Evolutionary conservation across 1,140 invertebrate genomes (phyloP).

Genomic region (Stegodyphus dumicola): DNA sequence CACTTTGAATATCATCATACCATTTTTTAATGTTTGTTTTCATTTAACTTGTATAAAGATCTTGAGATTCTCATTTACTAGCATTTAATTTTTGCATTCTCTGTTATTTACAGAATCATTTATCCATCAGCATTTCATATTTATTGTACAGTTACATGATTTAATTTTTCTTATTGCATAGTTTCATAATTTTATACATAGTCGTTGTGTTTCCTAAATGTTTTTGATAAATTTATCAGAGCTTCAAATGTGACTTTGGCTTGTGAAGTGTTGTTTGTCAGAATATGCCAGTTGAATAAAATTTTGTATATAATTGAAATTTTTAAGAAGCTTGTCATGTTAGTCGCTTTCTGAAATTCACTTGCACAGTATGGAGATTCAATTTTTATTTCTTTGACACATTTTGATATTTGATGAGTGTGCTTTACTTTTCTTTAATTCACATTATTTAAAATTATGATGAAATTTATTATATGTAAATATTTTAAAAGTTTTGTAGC

Average conservation of each 20-base stretch:
- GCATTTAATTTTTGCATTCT: no score
- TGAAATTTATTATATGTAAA: no score
- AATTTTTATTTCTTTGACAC: background rate
- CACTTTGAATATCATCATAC: no score
- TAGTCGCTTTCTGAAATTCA: background rate
- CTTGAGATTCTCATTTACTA: background rate
- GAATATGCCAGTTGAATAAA: constrained; percentile 26
- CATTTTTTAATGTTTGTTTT: background rate
- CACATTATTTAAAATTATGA: no score
- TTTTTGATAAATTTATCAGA: constrained; percentile 52
- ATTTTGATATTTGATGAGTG: no score
- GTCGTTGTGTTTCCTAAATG: constrained; percentile 20
- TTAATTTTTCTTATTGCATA: background rate
- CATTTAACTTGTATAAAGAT: constrained; percentile 8
- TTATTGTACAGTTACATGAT: background rate
- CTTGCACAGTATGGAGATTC: background rate
- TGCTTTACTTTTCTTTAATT: no score
- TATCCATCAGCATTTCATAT: no score
- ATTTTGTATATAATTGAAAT: constrained; percentile 33
- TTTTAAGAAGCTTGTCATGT: background rate
- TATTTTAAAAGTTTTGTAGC: no score
- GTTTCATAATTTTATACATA: constrained; percentile 17
- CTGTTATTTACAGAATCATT: no score
- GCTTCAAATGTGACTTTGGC: constrained; percentile 43
- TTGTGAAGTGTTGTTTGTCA: constrained; percentile 40